Conservation (phyloP, 2,113 vertebrate species). For the Cyrtonyx montezumae region DNA sequence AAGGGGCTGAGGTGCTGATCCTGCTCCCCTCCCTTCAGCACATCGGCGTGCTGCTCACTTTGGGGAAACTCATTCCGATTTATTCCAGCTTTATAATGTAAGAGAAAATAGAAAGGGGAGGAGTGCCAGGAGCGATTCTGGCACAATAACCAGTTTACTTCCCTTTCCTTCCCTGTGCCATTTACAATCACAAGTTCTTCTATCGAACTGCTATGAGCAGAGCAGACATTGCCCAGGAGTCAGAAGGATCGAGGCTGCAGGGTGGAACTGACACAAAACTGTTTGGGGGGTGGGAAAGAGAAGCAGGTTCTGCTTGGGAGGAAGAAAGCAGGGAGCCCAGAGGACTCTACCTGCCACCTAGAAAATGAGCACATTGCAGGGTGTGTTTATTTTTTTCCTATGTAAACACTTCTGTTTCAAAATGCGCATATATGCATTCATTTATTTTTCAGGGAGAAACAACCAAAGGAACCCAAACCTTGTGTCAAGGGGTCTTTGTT, state of each 20-base stretch:
- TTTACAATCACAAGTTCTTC: constrained; percentile 19
- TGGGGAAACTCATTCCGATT: background rate
- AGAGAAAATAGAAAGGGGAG: constrained; percentile 4
- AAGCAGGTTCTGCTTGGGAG: background rate
- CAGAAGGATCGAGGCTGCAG: background rate
- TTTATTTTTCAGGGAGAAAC: background rate
- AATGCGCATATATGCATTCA: background rate
- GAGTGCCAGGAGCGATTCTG: constrained; percentile 26
- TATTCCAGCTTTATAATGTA: background rate
- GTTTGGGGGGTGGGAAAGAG: background rate
- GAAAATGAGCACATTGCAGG: background rate
- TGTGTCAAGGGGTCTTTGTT: rapidly evolving
- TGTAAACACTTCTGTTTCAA: background rate
- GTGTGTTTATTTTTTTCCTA: background rate
- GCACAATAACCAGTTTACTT: constrained; percentile 45
- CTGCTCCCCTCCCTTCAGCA: constrained; percentile 9
- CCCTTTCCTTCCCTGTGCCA: constrained; percentile 40
- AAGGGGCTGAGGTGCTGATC: background rate
- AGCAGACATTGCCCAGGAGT: background rate
- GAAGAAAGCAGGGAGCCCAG: background rate
- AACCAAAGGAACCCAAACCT: background rate
- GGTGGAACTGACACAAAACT: background rate
- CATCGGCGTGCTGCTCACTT: background rate
- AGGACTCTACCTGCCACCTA: background rate
- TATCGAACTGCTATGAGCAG: background rate